A percentile compares a stretch with the other conserved stretches of the same genome.
Evolutionary conservation across 1,140 invertebrate genomes (phyloP).

Genomic region (Drosophila nannoptera): DNA sequence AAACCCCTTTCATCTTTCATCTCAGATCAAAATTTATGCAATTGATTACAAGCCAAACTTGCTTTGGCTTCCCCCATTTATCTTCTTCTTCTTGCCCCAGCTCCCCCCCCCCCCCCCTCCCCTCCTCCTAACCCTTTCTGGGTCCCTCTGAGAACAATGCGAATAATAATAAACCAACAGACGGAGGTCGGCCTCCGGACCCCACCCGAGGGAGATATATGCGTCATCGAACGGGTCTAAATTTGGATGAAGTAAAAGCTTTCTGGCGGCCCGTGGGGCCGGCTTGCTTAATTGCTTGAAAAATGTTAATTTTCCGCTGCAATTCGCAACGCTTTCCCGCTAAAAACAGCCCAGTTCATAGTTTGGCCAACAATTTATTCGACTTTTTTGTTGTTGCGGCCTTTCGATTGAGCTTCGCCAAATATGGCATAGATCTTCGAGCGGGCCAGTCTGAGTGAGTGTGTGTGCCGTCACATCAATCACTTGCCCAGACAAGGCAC

Average conservation of each 20-base stretch:
- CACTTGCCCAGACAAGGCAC: constrained; percentile 62
- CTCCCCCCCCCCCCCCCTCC: too few species aligned
- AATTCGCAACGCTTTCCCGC: constrained; percentile 42
- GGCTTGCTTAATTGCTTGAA: constrained; percentile 18
- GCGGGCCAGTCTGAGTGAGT: constrained; percentile 4
- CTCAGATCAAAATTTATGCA: too few species aligned
- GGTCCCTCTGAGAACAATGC: constrained; percentile 31
- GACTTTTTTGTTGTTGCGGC: neutral
- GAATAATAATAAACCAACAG: constrained; percentile 51
- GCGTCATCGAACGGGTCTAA: too few species aligned
- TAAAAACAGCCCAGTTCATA: constrained; percentile 7
- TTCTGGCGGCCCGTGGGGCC: neutral
- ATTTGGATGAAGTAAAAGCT: too few species aligned
- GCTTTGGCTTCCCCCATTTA: constrained; percentile 3
- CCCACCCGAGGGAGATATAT: too few species aligned
- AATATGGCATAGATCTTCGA: constrained; percentile 55
- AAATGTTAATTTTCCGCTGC: constrained; percentile 31
- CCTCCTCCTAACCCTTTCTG: too few species aligned
- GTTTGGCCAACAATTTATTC: constrained; percentile 27
- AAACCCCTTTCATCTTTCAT: too few species aligned
- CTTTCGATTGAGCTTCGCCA: constrained; percentile 37
- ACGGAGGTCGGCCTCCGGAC: too few species aligned
- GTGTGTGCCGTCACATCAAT: constrained; percentile 62
- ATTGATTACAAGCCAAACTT: too few species aligned
- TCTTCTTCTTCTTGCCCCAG: constrained; percentile 21